Conservation (phyloP, 2,113 vertebrate genomes). For the Anguilla rostrata region DNA sequence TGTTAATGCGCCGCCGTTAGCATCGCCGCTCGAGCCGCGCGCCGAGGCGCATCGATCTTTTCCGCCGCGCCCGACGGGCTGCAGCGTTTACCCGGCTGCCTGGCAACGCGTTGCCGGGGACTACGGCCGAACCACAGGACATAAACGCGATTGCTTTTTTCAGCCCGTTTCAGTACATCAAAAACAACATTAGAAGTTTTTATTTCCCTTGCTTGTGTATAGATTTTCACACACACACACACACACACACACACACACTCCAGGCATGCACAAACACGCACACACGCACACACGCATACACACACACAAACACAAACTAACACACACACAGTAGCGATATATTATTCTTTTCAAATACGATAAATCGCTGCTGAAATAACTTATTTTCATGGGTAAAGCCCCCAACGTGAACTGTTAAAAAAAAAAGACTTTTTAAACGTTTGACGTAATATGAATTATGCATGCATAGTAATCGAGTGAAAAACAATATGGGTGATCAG, state of each 20-base stretch:
- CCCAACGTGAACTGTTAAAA: background rate
- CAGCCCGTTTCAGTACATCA: background rate
- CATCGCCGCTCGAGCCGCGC: background rate
- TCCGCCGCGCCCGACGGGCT: background rate
- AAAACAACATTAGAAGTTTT: slow-evolving; percentile 2
- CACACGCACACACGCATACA: too few species aligned
- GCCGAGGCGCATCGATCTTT: background rate
- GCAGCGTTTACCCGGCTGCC: background rate
- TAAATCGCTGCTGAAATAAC: background rate
- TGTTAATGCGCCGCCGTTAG: background rate
- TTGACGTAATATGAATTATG: background rate
- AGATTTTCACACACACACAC: background rate
- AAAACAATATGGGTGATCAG: background rate
- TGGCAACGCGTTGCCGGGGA: background rate
- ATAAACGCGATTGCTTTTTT: background rate
- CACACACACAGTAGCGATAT: background rate
- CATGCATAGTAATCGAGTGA: background rate
- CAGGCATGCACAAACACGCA: too few species aligned
- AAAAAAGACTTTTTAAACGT: background rate
- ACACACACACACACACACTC: background rate
- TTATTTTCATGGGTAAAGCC: background rate
- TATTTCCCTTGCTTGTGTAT: background rate
- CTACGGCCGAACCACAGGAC: background rate
- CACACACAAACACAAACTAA: too few species aligned
- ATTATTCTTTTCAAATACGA: background rate